A percentile compares a stretch with the other conserved stretches of the same genome.
These are phyloP conservation scores for Parasteatoda tepidariorum DNA, from an alignment of 1,140 invertebrate species.

Conservation along the genomic window DNA sequence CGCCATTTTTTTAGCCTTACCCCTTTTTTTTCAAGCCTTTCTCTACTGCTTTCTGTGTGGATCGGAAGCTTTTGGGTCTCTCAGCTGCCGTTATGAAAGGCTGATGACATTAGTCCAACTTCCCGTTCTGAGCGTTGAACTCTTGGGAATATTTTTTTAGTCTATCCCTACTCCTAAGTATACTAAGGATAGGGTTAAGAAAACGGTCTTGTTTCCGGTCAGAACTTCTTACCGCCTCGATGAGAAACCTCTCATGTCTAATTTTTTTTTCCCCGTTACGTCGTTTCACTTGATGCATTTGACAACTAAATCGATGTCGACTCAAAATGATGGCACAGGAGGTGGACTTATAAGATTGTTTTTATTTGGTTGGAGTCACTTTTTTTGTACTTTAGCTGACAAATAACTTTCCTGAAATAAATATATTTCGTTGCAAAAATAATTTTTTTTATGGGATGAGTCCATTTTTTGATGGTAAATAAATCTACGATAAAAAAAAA, in stretches of 20 bases:
- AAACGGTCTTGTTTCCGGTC: slow-evolving; percentile 51
- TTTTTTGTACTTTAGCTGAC: too few relatives aligned
- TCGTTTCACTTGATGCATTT: not conserved
- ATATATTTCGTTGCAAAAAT: too few relatives aligned
- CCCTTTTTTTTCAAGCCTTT: slow-evolving; percentile 50
- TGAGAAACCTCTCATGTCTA: not conserved
- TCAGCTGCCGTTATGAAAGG: slow-evolving; percentile 30
- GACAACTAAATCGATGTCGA: too few relatives aligned
- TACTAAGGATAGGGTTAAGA: slow-evolving; percentile 52
- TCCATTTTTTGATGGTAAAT: too few relatives aligned
- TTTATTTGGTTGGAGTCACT: too few relatives aligned
- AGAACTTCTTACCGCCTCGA: slow-evolving; percentile 7
- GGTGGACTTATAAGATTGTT: too few relatives aligned
- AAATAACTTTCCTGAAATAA: too few relatives aligned
- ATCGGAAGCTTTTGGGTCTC: slow-evolving; percentile 34
- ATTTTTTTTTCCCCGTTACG: not conserved
- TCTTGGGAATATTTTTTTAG: slow-evolving; percentile 55
- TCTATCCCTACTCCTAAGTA: slow-evolving; percentile 10
- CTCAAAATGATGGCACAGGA: too few relatives aligned
- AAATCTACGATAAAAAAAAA: too few relatives aligned
- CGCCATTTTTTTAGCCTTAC: slow-evolving; percentile 50
- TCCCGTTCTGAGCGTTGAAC: slow-evolving; percentile 56
- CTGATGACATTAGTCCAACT: slow-evolving; percentile 49
- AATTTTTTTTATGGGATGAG: too few relatives aligned
- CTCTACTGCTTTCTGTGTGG: not conserved